Percentiles rank a stretch among this genome's conserved stretches.
Evolutionary conservation across 2,113 vertebrate genomes (phyloP).

Genomic region (Sinocyclocheilus grahami): DNA sequence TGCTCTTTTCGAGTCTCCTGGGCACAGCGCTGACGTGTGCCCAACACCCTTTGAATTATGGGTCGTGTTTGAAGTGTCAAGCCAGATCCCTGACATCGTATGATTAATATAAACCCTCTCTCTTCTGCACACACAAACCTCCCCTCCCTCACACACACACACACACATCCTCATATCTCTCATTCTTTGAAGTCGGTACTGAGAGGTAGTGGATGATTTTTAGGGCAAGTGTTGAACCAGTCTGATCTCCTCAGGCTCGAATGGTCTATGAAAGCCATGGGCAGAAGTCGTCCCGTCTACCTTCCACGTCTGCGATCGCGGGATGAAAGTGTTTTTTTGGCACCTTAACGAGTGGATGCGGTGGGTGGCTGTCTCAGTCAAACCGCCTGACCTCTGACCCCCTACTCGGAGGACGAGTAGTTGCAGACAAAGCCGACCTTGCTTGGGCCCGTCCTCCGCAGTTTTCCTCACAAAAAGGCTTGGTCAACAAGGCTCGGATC

Average conservation of each 20-base stretch:
- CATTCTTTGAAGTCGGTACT: background rate
- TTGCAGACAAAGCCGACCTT: background rate
- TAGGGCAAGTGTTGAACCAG: conserved; percentile 60
- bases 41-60: conserved; percentile 51
- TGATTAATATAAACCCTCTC: conserved; percentile 53
- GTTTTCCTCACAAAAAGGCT: background rate
- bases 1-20: conserved; percentile 26
- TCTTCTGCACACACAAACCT: conserved; percentile 19
- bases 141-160: background rate
- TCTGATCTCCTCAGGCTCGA: conserved; percentile 40
- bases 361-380: background rate
- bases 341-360: background rate
- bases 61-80: conserved; percentile 51
- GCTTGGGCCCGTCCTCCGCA: background rate
- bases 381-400: background rate
- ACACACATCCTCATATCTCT: background rate
- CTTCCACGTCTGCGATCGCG: background rate
- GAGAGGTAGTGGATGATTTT: conserved; percentile 62
- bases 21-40: conserved; percentile 33
- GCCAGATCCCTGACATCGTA: conserved; percentile 42
- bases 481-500: conserved; percentile 7
- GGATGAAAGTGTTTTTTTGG: conserved; percentile 1
- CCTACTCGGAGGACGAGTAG: background rate
- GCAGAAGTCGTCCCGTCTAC: background rate
- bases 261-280: conserved; percentile 32